Base-by-base conservation (phyloP, 1,140 invertebrate genomes). In the Bombus pyrosoma region DNA sequence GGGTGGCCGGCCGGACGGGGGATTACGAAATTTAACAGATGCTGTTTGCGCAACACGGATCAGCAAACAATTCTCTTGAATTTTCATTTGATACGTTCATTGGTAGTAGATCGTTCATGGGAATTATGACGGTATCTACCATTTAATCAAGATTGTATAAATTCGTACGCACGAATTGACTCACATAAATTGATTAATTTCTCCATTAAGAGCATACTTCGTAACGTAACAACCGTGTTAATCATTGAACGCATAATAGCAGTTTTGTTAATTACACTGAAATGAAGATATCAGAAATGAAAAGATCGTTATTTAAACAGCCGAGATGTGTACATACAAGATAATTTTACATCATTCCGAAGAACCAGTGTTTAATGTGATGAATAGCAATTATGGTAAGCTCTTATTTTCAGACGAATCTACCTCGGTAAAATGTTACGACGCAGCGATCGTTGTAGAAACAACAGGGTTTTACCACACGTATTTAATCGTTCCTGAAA, bases 401-500 rank as follows among this genome's bases (percentile, higher is more conserved):
- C 28, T n/a, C 43, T 3, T 8, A n/a, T 62, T n/a, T 39, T 59
- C 75, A 10, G 28, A 22, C 28, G 37, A 47, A 37, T 41, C 13
- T 10, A 9, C n/a, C 53, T 9, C 13, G 6, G 32, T 12, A 57
- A 28, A 15, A 57, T 76, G 13, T 15, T 28, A 15, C 5, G 53
- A 39, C 18, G 5, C 9, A 22, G 3, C 25, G 28, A 41, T 41
- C 3, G 37, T 43, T 3, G 13, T 10, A 43, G 76, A 43, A 25
- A 25, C 59, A 41, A 78, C 62, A 25, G 59, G 15, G 9, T 5
- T 25, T 37, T 37, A 9, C 13, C n/a, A 1, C 34, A 2, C 10
- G 39, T 74, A n/a, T 41, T 47, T 53, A 37, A 81, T 75, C 43
- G 32, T 75, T 41, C n/a, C 34, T 10, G 72, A 66, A 53, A 83